Base-by-base conservation (phyloP, 2,113 vertebrate species). In the Syngnathoides biaculeatus region DNA sequence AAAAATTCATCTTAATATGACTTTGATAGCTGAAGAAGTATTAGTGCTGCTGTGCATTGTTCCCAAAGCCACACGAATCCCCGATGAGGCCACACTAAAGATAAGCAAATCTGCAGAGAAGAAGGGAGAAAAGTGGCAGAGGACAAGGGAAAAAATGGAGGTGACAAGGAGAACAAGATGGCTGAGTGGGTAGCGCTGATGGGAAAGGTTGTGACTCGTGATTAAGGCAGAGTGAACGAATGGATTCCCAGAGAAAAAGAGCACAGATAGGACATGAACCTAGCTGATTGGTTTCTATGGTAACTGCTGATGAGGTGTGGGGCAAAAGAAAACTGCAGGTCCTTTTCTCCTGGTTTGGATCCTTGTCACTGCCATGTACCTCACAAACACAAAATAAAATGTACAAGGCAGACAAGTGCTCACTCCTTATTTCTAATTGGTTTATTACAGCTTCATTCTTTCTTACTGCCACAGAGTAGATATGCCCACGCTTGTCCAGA, bases 221-320 rank as follows among this genome's bases (percentile, higher is more conserved):
- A 78, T 79, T 73, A 78, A 81, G 68, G 64, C 67, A 74, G 68
- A 24, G 60, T 69, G 69, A 78, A 86, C 78, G 76, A 87, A 82
- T 79, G 76, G 75, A 66, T 84, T 67, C 68, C 71, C 73, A 72
- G 60, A 70, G 74, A 83, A 77, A 75, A 68, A 53, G 72, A 63
- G 65, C 35, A 42, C 67, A 77, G 64, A 79, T 8, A 42, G 65
- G 64, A 72, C 72, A 67, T 64, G 76, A 87, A 85, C 77, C 80
- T 58, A 79, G 67, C 73, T 87, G 86, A 88, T 84, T 83, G 83
- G 90, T 91, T 81, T 86, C 91, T 85, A 89, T 89, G 85, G 90
- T 61, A 89, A 91, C 87, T 53, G 79, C 79, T 88, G 86, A 79
- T 77, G 83, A 89, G 81, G 74, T 80, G 74, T 75, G 39, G 70